These are phyloP conservation scores for Macrobrachium rosenbergii DNA, from an alignment of 1,140 invertebrate genomes.

Conservation along the genomic window DNA sequence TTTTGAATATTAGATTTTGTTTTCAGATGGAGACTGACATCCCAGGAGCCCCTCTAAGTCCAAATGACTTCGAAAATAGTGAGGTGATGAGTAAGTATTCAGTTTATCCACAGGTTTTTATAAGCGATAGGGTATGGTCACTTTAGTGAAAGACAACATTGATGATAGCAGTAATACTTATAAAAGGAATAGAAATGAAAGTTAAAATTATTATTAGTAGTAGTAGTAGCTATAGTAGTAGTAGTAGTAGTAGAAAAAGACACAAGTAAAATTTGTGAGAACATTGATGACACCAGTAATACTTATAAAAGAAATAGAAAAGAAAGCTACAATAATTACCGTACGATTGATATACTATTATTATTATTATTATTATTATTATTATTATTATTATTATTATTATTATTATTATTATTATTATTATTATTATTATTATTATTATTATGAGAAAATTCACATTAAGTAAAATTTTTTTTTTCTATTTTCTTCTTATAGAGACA, in stretches of 20 bases:
- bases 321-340: neutral
- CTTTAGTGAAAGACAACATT: neutral
- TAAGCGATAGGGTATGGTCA: neutral
- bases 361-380: too few relatives aligned
- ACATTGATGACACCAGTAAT: neutral
- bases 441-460: too few relatives aligned
- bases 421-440: too few relatives aligned
- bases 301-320: neutral
- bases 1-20: neutral
- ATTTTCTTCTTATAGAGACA: too few relatives aligned
- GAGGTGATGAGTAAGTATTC: slow-evolving; percentile 58
- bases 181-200: too few relatives aligned
- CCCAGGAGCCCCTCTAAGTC: slow-evolving; percentile 67
- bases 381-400: too few relatives aligned
- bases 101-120: neutral
- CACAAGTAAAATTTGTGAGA: neutral
- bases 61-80: slow-evolving; percentile 68
- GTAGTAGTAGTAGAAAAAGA: too few relatives aligned
- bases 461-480: too few relatives aligned
- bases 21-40: slow-evolving; percentile 65
- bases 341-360: too few relatives aligned
- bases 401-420: too few relatives aligned
- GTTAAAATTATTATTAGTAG: neutral
- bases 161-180: too few relatives aligned
- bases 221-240: too few relatives aligned